phyloP scores from a whole-genome alignment of 1,140 invertebrate genomes.

The Tetramorium simillimum region DNA sequence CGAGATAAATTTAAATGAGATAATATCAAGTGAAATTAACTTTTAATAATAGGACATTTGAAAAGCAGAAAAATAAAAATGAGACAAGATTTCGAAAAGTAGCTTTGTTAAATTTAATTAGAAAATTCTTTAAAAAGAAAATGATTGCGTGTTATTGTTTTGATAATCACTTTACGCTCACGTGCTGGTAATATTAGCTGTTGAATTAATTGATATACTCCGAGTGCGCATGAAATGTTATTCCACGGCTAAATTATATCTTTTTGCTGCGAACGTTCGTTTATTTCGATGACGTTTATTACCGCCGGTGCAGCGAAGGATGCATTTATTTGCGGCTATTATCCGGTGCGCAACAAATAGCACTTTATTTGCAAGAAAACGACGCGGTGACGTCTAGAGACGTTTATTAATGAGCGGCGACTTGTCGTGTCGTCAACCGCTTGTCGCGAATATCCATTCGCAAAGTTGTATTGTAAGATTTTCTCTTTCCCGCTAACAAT shows the following conservation, averaged over 20 bases:
- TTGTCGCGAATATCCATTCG: conserved; percentile 44
- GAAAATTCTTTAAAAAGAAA: not conserved
- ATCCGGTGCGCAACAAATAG: conserved; percentile 34
- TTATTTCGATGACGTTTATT: conserved; percentile 48
- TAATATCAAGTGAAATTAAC: not conserved
- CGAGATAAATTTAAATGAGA: not conserved
- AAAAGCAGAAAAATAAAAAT: not conserved
- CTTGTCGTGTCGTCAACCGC: conserved; percentile 25
- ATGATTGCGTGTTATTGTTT: not conserved
- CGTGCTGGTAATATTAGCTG: not conserved
- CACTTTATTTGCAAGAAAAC: conserved; percentile 30
- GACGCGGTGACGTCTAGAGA: not conserved
- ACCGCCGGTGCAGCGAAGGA: not conserved
- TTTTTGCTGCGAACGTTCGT: not conserved
- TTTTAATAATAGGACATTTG: too few species aligned
- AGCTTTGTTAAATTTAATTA: not conserved
- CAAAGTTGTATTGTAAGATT: conserved; percentile 60
- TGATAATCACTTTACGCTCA: not conserved
- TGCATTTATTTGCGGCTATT: conserved; percentile 45
- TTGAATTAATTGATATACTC: not conserved
- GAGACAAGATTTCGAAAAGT: not conserved
- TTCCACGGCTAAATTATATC: conserved; percentile 9
- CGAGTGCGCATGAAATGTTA: not conserved
- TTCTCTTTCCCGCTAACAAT: conserved; percentile 60
- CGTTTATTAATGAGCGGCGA: conserved; percentile 56